Base-by-base conservation (phyloP, 1,140 invertebrate genomes). In the Megathymus violae region DNA sequence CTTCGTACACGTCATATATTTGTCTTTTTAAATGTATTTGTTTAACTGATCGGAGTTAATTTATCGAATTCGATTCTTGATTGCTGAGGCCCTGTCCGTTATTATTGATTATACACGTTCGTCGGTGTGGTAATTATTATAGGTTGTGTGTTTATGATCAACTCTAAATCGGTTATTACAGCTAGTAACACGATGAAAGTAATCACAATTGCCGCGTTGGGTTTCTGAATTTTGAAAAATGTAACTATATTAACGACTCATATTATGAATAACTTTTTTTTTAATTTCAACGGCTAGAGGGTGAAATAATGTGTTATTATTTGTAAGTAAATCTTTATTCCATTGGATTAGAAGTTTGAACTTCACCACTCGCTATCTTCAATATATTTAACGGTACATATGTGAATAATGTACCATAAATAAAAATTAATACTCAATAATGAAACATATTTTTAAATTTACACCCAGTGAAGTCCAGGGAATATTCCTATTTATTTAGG, bases 101-200 rank as follows among this genome's bases (percentile, higher is more conserved):
- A 74, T 85, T 82, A 82, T 79, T 82, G 77, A 80, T 88, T 85
- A 78, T 71, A 76, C 63, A 75, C 62, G 75, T 79, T 83, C 19
- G n/a, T 50, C 65, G 41, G 62, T 59, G 74, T 78, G 73, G 71
- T 87, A 85, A 83, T 85, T 85, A 76, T 85, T 85, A 76, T 80
- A 50, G 47, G 50, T 27, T 62, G 36, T 62, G 25, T 47, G 58
- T 25, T 54, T 61, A 48, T 60, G 17, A 50, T 50, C 43, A 48
- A 43, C 48, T 44, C 15, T 31, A 50, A 52, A 41, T 43, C 11
- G 16, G 13, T 51, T 27, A 27, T 43, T 52, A 46, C n/a, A 47
- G 34, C 46, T 40, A 48, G 10, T 61, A 50, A 61, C 38, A 15
- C 48, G 17, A 34, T 48, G 25, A 50, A 56, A 31, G 52, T 41